Percentiles rank a stretch among this genome's conserved stretches.
Conservation (phyloP, 2,888 invertebrate species). For the Frankliniella fusca region DNA sequence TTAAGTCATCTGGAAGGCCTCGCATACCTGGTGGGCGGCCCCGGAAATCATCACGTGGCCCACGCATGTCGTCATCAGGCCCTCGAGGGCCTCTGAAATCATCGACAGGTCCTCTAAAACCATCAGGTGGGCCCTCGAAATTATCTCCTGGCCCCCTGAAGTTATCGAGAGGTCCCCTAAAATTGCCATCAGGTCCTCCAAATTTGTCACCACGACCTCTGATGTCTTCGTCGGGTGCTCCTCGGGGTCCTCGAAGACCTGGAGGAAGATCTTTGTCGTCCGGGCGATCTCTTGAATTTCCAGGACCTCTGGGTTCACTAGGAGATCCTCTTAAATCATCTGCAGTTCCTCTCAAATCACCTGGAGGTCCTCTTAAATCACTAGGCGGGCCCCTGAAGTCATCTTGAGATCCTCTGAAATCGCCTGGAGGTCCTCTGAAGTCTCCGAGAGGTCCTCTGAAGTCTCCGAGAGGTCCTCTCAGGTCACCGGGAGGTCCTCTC, state of each 20-base stretch:
- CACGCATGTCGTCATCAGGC: neutral
- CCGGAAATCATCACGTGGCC: too few relatives aligned
- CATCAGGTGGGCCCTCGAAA: neutral
- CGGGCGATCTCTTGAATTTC: neutral
- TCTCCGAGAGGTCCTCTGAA: neutral
- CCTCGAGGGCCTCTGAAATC: neutral
- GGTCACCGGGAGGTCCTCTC: neutral
- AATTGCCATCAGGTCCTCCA: neutral
- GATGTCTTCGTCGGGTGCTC: conserved; percentile 3
- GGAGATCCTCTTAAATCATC: neutral
- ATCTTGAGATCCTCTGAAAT: neutral
- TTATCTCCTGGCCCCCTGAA: neutral
- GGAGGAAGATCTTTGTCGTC: neutral
- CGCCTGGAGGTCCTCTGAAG: conserved; percentile 2
- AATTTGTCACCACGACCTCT: conserved; percentile 19
- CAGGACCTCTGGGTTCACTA: neutral
- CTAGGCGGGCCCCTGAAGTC: neutral
- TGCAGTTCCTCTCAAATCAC: neutral
- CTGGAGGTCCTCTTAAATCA: conserved; percentile 15
- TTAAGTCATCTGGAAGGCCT: neutral
- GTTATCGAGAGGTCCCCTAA: neutral
- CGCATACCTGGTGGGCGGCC: neutral
- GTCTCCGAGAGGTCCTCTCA: neutral
- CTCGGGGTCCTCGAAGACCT: conserved; percentile 8
- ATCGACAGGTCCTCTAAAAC: neutral